phyloP scores from a whole-genome alignment of 2,113 vertebrate species.

The Cephalophus harveyi region DNA sequence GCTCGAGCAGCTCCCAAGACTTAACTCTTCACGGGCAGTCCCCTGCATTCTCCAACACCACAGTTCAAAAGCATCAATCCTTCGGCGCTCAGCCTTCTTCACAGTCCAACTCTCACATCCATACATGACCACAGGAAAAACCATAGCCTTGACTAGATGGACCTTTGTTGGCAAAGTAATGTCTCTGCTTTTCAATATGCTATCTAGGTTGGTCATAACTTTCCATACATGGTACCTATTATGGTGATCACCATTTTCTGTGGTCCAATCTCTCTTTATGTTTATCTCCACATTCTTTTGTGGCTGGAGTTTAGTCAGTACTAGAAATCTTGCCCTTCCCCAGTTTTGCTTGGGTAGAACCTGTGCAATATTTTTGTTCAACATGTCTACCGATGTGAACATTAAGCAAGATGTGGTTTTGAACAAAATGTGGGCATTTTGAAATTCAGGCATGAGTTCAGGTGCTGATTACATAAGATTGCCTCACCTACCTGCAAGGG shows the following conservation, averaged over 20 bases:
- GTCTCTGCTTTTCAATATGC: too few relatives aligned
- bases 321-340: background rate
- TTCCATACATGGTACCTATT: background rate
- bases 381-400: background rate
- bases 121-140: too few relatives aligned
- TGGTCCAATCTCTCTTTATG: background rate
- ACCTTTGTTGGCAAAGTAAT: too few relatives aligned
- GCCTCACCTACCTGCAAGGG: background rate
- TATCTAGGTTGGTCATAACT: too few relatives aligned
- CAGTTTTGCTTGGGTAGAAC: background rate
- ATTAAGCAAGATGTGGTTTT: background rate
- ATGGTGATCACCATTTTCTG: background rate
- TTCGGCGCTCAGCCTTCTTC: rapidly evolving
- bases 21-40: too few relatives aligned
- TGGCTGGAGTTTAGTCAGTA: background rate
- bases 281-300: background rate
- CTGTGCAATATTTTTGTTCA: background rate
- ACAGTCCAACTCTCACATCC: too few relatives aligned
- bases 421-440: background rate
- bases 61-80: too few relatives aligned
- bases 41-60: too few relatives aligned
- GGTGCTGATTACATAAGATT: background rate
- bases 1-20: too few relatives aligned
- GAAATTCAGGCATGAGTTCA: background rate
- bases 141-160: too few relatives aligned